Evolutionary conservation across 2,888 invertebrate species (phyloP), one percentile per base, ranked within the genome.

Genomic region (Eilema depressum): DNA sequence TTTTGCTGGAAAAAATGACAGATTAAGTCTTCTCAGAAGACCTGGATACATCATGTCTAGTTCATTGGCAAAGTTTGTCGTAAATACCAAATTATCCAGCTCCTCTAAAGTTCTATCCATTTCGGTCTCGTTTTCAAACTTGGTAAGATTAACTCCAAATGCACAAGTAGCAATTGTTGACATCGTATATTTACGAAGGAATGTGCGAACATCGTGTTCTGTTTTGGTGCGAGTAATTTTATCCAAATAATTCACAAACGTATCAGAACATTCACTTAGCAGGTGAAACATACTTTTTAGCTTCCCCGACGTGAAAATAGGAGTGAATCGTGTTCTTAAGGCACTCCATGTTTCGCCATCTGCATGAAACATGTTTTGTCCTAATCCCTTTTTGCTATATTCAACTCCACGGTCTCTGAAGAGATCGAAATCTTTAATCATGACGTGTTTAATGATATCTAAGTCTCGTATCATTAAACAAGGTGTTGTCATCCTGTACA

Each of bases 361-460:
- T 0, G 88, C 85, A 65, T 87, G 85, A 68, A 92, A 92, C 26
- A 93, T 70, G 68, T 92, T 91, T 10, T 72, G 73, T 26, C 89
- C 89, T 33, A 92, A 70, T 4, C 86, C 88, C 65, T 88, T 72
- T 11, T 87, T 85, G 57, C 88, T 87, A 23, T 88, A 86, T 53
- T 87, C 85, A 0, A 89, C 5, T 0, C 90, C 89, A 17, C 93
- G 88, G 12, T 92, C 89, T 3, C 74, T 17, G 33, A 92, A 92
- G 0, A 63, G 7, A 20, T 91, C 86, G 57, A 92, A 92, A 73
- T 92, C 92, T 70, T 89, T 91, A n/a, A 92, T 88, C 77, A 92
- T 79, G 1, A 92, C 74, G 4, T 88, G 79, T 76, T 91, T 91
- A 11, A 92, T 76, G 1, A 91, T 64, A 12, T 93, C 91, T 25